Evolutionary conservation across 2,797 vertebrate species (phyloP).

Genomic region (Falco peregrinus): DNA sequence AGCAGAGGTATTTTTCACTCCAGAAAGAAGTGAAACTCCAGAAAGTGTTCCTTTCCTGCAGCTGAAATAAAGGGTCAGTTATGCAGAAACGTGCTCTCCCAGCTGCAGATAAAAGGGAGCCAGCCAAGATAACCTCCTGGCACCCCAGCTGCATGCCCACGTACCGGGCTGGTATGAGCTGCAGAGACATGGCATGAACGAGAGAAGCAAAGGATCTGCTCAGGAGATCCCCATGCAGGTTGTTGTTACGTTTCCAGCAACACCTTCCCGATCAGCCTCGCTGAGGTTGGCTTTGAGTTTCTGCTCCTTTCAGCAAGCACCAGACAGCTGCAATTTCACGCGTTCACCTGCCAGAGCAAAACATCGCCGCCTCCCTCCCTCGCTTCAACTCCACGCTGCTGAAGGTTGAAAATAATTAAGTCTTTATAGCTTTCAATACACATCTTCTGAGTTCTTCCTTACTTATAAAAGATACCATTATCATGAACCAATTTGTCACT

Average conservation of each 20-base stretch:
- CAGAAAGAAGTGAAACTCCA: not conserved
- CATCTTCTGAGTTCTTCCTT: not conserved
- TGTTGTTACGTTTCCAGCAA: not conserved
- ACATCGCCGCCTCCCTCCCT: not conserved
- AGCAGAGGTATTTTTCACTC: not conserved
- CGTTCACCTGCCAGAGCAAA: not conserved
- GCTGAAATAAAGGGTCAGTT: not conserved
- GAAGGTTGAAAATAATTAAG: not conserved
- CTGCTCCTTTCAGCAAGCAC: not conserved
- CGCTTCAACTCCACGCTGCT: rapidly evolving
- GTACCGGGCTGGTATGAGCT: not conserved
- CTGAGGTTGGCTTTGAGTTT: not conserved
- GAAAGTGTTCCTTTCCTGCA: not conserved
- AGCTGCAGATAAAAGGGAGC: not conserved
- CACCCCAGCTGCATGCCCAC: rapidly evolving
- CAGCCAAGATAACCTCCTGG: not conserved
- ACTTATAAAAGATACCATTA: not conserved
- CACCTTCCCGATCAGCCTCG: not conserved
- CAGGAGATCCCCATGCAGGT: not conserved
- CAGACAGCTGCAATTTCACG: not conserved
- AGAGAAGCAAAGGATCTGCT: not conserved
- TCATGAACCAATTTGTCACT: not conserved
- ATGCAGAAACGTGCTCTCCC: not conserved
- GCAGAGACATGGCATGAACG: not conserved
- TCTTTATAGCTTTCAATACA: not conserved